A percentile compares a stretch with the other conserved stretches of the same genome.
phyloP scores from a whole-genome alignment of 2,113 vertebrate species.

The Mesoclemmys tuberculata region DNA sequence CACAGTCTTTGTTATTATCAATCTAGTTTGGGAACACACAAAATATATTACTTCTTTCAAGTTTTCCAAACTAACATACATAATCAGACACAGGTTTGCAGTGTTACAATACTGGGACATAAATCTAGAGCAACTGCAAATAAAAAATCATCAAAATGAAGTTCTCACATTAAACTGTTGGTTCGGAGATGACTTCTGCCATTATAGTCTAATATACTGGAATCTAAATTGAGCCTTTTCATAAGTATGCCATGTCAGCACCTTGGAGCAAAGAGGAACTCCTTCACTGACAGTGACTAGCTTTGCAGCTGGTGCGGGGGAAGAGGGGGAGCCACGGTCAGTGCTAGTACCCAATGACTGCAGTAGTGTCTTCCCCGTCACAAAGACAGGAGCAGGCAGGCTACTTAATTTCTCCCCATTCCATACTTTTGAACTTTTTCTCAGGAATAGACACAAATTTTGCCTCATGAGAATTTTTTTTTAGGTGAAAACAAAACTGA shows the following conservation, averaged over 20 bases:
- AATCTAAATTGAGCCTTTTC: background rate
- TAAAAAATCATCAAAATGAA: no score
- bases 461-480: background rate
- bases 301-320: background rate
- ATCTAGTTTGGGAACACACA: no score
- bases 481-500: background rate
- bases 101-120: no score
- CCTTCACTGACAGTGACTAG: background rate
- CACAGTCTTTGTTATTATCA: background rate
- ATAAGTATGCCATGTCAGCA: background rate
- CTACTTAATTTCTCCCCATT: background rate
- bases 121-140: no score
- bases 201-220: background rate
- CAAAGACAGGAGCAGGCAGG: background rate
- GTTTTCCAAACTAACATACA: background rate
- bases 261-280: background rate
- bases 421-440: background rate
- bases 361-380: background rate
- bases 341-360: background rate
- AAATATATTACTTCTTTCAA: slow-evolving; percentile 19
- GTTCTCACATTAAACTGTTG: background rate
- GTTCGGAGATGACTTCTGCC: background rate
- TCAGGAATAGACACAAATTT: background rate
- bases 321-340: background rate
- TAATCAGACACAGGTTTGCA: no score